phyloP scores from a whole-genome alignment of 2,797 vertebrate genomes.

The Alca torda region DNA sequence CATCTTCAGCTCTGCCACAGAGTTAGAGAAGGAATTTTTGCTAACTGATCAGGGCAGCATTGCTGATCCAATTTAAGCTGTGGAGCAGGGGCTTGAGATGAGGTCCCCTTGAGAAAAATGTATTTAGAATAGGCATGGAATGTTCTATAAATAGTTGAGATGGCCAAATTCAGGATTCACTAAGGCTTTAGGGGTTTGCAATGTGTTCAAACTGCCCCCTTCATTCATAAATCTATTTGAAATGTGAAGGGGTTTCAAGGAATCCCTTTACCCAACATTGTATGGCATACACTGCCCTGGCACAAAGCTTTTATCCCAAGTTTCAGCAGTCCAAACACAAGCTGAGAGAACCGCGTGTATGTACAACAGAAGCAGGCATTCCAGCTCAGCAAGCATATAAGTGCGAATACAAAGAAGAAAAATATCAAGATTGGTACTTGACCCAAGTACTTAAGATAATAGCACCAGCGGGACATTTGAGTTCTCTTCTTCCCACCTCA shows the following conservation, averaged over 20 bases:
- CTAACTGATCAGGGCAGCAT: neutral
- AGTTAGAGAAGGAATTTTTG: neutral
- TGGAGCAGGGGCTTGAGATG: conserved; percentile 8
- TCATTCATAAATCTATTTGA: neutral
- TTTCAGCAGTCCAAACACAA: neutral
- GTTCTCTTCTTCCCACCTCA: neutral
- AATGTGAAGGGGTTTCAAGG: neutral
- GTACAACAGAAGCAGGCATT: neutral
- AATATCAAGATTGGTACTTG: neutral
- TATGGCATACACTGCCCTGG: neutral
- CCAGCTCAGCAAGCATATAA: neutral
- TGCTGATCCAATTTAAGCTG: conserved; percentile 26
- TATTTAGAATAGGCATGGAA: conserved; percentile 17
- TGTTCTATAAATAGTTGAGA: conserved; percentile 36
- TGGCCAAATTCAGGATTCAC: conserved; percentile 18
- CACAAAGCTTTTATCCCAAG: neutral
- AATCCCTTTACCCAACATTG: neutral
- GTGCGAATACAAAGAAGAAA: neutral
- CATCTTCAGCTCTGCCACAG: neutral
- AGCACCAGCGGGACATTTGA: neutral
- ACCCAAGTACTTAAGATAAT: neutral
- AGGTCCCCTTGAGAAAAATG: conserved; percentile 15
- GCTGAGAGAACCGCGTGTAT: neutral
- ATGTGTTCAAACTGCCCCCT: neutral
- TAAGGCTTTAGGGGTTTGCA: neutral